Evolutionary conservation across 2,113 vertebrate species (phyloP), one percentile per base, ranked within the genome.

Genomic region (Delphinapterus leucas): DNA sequence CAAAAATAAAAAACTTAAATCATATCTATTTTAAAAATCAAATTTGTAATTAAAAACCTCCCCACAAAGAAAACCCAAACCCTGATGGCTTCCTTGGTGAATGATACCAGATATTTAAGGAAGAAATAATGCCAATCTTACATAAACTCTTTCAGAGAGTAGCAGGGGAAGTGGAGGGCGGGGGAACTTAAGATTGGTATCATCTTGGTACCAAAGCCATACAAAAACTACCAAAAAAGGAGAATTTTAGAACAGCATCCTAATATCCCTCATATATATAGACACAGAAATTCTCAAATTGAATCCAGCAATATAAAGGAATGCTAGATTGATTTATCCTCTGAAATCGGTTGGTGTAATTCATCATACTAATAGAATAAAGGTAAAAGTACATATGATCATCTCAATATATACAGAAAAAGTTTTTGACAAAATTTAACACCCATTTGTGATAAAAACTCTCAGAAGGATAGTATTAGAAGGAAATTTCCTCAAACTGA

Each of bases 71-170:
- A 79, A 85, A 71, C 36, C 14, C 67, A 89, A 15, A 53, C 33
- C 44, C 55, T 65, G 2, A 47, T 53, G 5, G 41, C 31, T 67
- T 55, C 28, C 65, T 10, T 92, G 58, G 31, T 95, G 36, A 94
- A 92, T 88, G 61, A 94, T 55, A 76, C 2, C 60, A 83, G n/a
- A 18, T 76, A 76, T 70, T 80, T 95, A 67, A 76, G 49, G 49
- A 80, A 90, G 33, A 38, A 80, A 60, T 74, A 60, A 76, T 55
- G 13, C 5, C 21, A 65, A 44, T 73, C 8, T 20, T 65, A 58
- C 25, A 33, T 65, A 73, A 83, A 77, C 15, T 88, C 44, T 65
- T 73, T 93, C 55, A 81, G 31, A 81, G 86, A 90, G 55, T 26
- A 73, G 65, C 25, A 61, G 20, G 0, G 23, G 1, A 13, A 23